Evolutionary conservation across 2,797 vertebrate species (phyloP).

Genomic region (Tokudaia muenninki): DNA sequence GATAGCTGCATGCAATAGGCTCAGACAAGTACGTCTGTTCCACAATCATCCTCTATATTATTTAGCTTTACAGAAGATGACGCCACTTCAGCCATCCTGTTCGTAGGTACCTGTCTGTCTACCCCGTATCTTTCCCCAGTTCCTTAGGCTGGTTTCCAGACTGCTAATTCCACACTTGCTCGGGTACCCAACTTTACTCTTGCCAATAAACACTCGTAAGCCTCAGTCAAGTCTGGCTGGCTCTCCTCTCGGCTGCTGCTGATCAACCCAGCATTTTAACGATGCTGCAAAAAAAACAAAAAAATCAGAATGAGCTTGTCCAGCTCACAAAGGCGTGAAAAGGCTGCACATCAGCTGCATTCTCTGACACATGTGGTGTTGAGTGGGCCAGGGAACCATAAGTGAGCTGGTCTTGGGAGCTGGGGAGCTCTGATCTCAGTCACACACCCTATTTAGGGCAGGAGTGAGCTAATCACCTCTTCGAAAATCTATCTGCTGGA

Average conservation of each 20-base stretch:
- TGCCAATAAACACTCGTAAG: neutral
- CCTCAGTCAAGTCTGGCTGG: neutral
- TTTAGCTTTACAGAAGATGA: neutral
- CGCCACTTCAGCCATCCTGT: too few relatives aligned
- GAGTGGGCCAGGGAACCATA: accelerated
- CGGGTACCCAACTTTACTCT: neutral
- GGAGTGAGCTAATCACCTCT: conserved; percentile 8
- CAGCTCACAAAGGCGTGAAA: neutral
- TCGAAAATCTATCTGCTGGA: conserved; percentile 11
- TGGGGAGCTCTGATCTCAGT: neutral
- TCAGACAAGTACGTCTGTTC: neutral
- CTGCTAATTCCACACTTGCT: neutral
- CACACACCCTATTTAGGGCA: neutral
- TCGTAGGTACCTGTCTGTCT: neutral
- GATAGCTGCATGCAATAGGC: neutral
- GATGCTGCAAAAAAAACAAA: neutral
- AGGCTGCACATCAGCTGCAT: neutral
- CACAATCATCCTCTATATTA: neutral
- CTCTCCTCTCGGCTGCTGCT: neutral
- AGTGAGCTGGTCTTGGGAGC: neutral
- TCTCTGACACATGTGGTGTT: neutral
- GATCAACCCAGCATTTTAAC: neutral
- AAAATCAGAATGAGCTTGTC: neutral
- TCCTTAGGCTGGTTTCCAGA: neutral
- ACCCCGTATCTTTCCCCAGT: neutral